Evolutionary conservation across 1,140 invertebrate genomes (phyloP), one percentile per base, ranked within the genome.

Genomic region (Trinorchestia longiramus): DNA sequence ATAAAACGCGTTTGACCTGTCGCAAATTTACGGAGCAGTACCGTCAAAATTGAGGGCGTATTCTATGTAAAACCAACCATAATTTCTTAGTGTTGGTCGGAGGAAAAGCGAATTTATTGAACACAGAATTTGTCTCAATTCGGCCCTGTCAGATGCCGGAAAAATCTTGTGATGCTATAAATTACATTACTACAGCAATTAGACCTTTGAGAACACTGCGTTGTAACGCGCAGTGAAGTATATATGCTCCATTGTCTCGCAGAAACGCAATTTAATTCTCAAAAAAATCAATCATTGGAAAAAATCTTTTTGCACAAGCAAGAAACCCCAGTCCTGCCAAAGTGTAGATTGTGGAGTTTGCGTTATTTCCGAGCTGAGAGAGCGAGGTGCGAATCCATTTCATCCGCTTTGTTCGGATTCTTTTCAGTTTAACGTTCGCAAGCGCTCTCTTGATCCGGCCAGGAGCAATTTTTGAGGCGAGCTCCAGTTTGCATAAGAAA

Each of bases 321-420:
- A 77, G 62, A 77, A 77, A 77, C 62, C 62, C 62, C 62, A 15
- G 62, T 77, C 62, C 28, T 77, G 62, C 28, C 15, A 28, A 77
- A 77, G 62, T 77, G 62, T 36, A 36, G 62, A 77, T 77, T 77
- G 62, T 77, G 62, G 62, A 77, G 62, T 77, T 77, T 19, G 62
- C 62, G 62, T 77, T 77, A 77, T 77, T 77, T 77, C 62, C 62
- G 62, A 77, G 62, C 62, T 77, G 62, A 77, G 62, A 77, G 62
- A 77, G 28, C 8, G 62, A 77, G 62, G 62, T 77, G 62, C 62
- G 62, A 77, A 77, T 77, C 62, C 62, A 77, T 77, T 77, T 77
- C 62, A 77, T 77, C 62, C 62, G 62, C 62, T 77, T 77, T 77
- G 62, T 77, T 15, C 62, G 62, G 62, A 77, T 36, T 77, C 62